Evolutionary conservation across 2,888 invertebrate species (phyloP).

Genomic region (Leptopterna dolabrata): DNA sequence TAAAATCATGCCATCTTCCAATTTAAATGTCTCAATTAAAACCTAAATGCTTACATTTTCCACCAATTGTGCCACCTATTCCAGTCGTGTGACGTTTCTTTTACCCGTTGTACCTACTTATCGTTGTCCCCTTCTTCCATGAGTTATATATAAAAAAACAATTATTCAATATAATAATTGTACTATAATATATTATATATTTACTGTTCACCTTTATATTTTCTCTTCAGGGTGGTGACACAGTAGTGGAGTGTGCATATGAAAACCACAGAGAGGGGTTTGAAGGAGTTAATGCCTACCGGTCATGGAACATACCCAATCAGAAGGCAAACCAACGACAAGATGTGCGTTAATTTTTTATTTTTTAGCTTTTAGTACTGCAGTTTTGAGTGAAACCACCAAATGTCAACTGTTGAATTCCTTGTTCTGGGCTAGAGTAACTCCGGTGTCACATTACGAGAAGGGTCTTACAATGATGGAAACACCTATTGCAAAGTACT

Average conservation of each 20-base stretch:
- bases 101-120: too few relatives aligned
- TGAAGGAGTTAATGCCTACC: constrained; percentile 70
- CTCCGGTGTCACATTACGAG: constrained; percentile 74
- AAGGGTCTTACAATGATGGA: constrained; percentile 76
- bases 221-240: constrained; percentile 74
- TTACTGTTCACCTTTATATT: too few relatives aligned
- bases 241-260: constrained; percentile 82
- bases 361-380: background rate
- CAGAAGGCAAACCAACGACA: constrained; percentile 66
- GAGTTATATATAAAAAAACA: too few relatives aligned
- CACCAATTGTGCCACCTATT: too few relatives aligned
- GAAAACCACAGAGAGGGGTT: constrained; percentile 70
- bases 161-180: too few relatives aligned
- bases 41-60: too few relatives aligned
- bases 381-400: background rate
- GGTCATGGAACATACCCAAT: constrained; percentile 76
- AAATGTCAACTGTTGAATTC: background rate
- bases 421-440: background rate
- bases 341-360: constrained; percentile 65
- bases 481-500: constrained; percentile 80
- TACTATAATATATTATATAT: background rate
- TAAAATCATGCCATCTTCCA: too few relatives aligned
- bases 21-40: too few relatives aligned
- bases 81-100: too few relatives aligned
- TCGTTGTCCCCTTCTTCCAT: too few relatives aligned